Conservation (phyloP, 1,140 invertebrate genomes). For the Camponotus vicinus region DNA sequence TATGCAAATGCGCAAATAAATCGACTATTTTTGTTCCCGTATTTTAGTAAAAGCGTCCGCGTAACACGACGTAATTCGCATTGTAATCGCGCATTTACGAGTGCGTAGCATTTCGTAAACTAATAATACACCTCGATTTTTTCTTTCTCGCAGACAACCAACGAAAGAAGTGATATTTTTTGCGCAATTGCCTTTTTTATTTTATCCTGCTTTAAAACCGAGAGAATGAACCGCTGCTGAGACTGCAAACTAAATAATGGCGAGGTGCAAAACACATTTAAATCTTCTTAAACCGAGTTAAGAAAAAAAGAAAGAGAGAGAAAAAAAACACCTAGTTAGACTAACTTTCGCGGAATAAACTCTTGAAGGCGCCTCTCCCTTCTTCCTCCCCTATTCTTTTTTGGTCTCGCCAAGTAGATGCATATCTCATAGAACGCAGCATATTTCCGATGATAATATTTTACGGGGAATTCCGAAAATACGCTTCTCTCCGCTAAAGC, state of each 20-base stretch:
- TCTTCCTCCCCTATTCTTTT: not conserved
- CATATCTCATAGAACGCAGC: slow-evolving; percentile 36
- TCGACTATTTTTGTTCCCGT: slow-evolving; percentile 28
- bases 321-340: slow-evolving; percentile 24
- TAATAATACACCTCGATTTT: not conserved
- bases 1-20: slow-evolving; percentile 60
- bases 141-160: slow-evolving; percentile 31
- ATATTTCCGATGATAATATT: slow-evolving; percentile 55
- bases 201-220: not conserved
- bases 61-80: slow-evolving; percentile 36
- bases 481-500: not conserved
- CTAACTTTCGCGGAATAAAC: slow-evolving; percentile 49
- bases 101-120: not conserved
- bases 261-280: slow-evolving; percentile 58
- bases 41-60: slow-evolving; percentile 17
- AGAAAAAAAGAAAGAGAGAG: not conserved
- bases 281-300: slow-evolving; percentile 66
- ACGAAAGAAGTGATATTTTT: slow-evolving; percentile 31
- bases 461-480: slow-evolving; percentile 52
- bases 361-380: slow-evolving; percentile 3
- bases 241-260: slow-evolving; percentile 49
- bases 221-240: not conserved
- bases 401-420: not conserved
- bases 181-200: slow-evolving; percentile 37
- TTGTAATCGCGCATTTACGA: slow-evolving; percentile 14